phyloP scores from a whole-genome alignment of 2,797 vertebrate genomes.

The Merluccius polli region DNA sequence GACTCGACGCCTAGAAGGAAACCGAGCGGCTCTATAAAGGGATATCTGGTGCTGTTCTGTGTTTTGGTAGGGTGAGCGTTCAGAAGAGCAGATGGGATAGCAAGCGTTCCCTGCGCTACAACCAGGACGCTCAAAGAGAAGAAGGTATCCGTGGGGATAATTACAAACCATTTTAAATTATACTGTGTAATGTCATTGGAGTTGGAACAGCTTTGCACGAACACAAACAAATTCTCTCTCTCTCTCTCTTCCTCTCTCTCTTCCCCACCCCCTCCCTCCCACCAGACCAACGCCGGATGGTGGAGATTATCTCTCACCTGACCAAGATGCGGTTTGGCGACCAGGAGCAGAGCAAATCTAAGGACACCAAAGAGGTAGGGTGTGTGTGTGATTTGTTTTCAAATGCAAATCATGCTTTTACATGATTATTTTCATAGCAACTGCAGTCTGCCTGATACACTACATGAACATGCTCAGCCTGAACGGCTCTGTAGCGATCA shows the following conservation, averaged over 20 bases:
- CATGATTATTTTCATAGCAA: neutral
- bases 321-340: constrained; percentile 94
- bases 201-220: neutral
- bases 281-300: constrained; percentile 94
- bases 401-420: constrained; percentile 41
- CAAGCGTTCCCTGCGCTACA: constrained; percentile 88
- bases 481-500: neutral
- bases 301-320: constrained; percentile 89
- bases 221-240: neutral
- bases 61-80: constrained; percentile 79
- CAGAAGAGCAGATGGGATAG: constrained; percentile 97
- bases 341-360: constrained; percentile 80
- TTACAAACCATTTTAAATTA: neutral
- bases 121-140: constrained; percentile 96
- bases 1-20: neutral
- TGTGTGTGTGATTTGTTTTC: constrained; percentile 53
- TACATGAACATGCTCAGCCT: too few species aligned
- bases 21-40: neutral
- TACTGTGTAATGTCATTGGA: neutral
- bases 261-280: neutral
- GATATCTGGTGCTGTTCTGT: neutral
- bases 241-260: neutral
- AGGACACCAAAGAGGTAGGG: constrained; percentile 83
- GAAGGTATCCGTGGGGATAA: constrained; percentile 76
- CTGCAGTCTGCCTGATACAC: neutral